Conservation (phyloP, 2,888 invertebrate genomes). For the Prenolepis imparis region DNA sequence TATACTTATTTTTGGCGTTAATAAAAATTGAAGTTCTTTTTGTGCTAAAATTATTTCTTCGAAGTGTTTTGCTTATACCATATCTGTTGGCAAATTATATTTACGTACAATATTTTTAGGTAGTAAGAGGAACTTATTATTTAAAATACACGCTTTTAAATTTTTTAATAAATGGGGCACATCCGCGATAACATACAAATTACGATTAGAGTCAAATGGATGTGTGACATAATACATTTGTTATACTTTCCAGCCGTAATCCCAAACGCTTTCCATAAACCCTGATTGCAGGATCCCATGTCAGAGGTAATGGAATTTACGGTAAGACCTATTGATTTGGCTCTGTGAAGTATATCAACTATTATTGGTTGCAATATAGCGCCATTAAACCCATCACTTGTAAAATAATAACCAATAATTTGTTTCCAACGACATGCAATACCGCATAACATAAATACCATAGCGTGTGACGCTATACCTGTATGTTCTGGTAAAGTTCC, state of each 20-base stretch:
- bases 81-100: slow-evolving; percentile 49
- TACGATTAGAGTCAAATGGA: background rate
- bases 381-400: slow-evolving; percentile 37
- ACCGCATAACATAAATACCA: slow-evolving; percentile 64
- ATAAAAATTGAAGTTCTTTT: slow-evolving; percentile 33
- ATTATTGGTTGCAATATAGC: slow-evolving; percentile 6
- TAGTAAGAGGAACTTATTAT: slow-evolving; percentile 17
- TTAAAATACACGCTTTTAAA: slow-evolving; percentile 34
- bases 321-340: background rate
- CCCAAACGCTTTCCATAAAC: background rate
- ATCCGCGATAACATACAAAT: slow-evolving; percentile 20
- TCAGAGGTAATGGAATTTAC: slow-evolving; percentile 14
- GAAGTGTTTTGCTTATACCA: slow-evolving; percentile 13
- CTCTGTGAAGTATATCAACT: slow-evolving; percentile 4
- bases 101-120: slow-evolving; percentile 32
- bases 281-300: slow-evolving; percentile 5
- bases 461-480: slow-evolving; percentile 55
- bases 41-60: slow-evolving; percentile 31
- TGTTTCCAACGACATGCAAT: slow-evolving; percentile 64
- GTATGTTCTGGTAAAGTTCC: slow-evolving; percentile 54
- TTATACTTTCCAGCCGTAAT: background rate
- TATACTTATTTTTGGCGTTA: slow-evolving; percentile 40
- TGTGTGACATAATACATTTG: background rate
- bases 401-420: slow-evolving; percentile 61
- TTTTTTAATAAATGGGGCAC: slow-evolving; percentile 23